Evolutionary conservation across 2,797 vertebrate genomes (phyloP).

Genomic region (Threskiornis aethiopicus): DNA sequence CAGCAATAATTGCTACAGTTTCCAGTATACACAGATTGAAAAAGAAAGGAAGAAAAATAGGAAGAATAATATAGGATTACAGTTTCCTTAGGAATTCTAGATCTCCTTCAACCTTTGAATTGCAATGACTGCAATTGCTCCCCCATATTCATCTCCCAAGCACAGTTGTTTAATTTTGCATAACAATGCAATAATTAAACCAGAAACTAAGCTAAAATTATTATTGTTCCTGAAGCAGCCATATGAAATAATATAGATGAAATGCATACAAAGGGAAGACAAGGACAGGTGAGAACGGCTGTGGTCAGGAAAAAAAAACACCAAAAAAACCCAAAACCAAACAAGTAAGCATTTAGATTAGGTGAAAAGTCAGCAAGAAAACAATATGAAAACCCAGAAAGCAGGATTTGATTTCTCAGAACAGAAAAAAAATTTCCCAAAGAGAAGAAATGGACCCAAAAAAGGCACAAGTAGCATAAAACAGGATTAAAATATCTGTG

Average conservation of each 20-base stretch:
- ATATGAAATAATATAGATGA: background rate
- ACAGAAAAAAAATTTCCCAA: background rate
- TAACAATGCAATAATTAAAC: background rate
- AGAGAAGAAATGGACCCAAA: background rate
- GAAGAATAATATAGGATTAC: background rate
- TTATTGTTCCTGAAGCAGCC: background rate
- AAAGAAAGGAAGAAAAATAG: background rate
- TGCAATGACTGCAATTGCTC: background rate
- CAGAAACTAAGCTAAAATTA: background rate
- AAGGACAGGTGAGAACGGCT: background rate
- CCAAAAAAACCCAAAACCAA: background rate
- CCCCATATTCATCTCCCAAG: background rate
- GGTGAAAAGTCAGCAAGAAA: background rate
- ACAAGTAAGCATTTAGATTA: background rate
- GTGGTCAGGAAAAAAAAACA: background rate
- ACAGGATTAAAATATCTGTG: background rate
- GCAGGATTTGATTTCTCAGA: background rate
- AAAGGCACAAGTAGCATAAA: background rate
- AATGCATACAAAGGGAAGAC: background rate
- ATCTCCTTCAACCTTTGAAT: background rate
- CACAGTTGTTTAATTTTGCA: background rate
- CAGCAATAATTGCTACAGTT: background rate
- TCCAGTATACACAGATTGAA: background rate
- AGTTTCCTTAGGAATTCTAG: background rate
- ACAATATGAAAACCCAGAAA: background rate